Evolutionary conservation across 2,888 invertebrate genomes (phyloP), one percentile per base, ranked within the genome.

Genomic region (Caenorhabditis afra): DNA sequence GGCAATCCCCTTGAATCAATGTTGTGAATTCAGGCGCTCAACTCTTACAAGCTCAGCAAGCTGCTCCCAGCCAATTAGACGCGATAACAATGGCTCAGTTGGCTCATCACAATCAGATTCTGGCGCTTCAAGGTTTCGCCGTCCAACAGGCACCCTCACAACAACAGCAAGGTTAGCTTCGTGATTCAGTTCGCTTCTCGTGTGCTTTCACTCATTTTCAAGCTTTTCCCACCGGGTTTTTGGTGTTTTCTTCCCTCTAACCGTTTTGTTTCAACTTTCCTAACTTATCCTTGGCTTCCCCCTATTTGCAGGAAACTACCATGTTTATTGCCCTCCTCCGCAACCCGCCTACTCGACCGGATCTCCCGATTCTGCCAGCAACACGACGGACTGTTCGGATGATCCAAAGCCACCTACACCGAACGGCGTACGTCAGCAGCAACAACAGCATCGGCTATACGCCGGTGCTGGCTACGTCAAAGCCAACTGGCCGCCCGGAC

Each of bases 81-180:
- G 70, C 74, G 3, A 39, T 68, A 4, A 16, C 70, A n/a, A 67
- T 68, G 66, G 78, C 78, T 29, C 78, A 78, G n/a, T 11, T 73
- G 22, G 62, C 64, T 20, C 76, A 78, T 20, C 78, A 79, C 23
- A 67, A 79, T 52, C 79, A 78, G 37, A 55, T 79, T 12, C 23
- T 74, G 1, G 70, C 68, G n/a, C 55, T 79, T 2, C 79, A 79
- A 61, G 79, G 79, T 5, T 79, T 73, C 39, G 73, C 79, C 7
- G 79, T 74, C 0, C 79, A 79, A 22, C 79, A 79, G 18, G 64
- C 73, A 7, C 64, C 64, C 1, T 10, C 23, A 7, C 77, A 75
- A n/a, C 76, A 70, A 20, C 77, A 77, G 61, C 65, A 65, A 64
- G 77, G 77, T 77, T 23, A 29, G 23, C 11, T 53, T 29, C 29